Conservation (phyloP, 2,797 vertebrate species). For the Neomorphus geoffroyi region DNA sequence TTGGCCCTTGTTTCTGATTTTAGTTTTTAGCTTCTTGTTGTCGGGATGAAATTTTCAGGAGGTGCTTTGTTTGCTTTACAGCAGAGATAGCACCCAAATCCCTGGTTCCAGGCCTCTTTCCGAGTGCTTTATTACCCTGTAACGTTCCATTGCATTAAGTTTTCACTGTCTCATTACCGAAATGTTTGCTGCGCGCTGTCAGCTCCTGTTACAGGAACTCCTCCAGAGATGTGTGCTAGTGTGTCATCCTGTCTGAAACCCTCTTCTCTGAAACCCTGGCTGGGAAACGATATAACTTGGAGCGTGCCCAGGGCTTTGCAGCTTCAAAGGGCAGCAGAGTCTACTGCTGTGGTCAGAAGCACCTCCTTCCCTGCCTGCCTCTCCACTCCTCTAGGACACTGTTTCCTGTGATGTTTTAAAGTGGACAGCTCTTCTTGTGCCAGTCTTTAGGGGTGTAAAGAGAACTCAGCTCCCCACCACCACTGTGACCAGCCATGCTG, state of each 20-base stretch:
- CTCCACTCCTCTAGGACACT: not conserved
- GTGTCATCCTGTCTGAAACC: constrained; percentile 32
- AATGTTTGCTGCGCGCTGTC: not conserved
- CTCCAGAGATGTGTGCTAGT: constrained; percentile 12
- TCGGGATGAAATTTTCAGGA: not conserved
- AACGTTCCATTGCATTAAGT: not conserved
- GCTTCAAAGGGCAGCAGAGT: not conserved
- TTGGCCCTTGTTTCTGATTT: not conserved
- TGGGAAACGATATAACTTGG: not conserved
- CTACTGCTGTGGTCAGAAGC: not conserved
- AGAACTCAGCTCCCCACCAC: not conserved
- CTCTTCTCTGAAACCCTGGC: not conserved
- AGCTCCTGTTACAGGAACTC: not conserved
- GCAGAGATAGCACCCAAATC: not conserved
- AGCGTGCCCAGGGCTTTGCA: not conserved
- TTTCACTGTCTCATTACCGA: not conserved
- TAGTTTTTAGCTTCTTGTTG: not conserved
- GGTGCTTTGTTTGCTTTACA: not conserved
- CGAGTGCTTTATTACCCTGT: not conserved
- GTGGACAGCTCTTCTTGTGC: not conserved
- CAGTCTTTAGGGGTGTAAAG: not conserved
- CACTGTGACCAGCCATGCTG: not conserved
- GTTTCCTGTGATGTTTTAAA: not conserved
- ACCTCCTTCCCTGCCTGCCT: not conserved
- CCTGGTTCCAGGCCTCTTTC: not conserved